Conservation (phyloP, 2,113 vertebrate genomes). For the Crocuta crocuta region DNA sequence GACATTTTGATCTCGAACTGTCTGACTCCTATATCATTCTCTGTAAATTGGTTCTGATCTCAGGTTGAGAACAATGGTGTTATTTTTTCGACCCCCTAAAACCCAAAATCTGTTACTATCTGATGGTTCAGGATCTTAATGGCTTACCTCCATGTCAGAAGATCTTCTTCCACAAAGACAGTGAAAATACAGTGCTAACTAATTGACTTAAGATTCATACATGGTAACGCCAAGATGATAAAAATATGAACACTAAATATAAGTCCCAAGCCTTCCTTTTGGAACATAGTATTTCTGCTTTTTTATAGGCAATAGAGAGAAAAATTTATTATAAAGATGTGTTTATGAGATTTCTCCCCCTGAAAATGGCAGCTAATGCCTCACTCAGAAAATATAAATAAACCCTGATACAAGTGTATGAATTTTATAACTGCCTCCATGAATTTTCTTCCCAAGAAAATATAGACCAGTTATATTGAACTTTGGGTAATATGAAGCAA, state of each 20-base stretch:
- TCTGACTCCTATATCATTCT: conserved; percentile 75
- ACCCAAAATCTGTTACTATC: conserved; percentile 73
- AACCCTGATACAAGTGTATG: not conserved
- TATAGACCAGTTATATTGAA: not conserved
- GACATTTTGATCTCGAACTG: conserved; percentile 83
- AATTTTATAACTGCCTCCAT: conserved; percentile 41
- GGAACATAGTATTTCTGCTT: not conserved
- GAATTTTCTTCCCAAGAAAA: conserved; percentile 13
- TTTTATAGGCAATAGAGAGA: conserved; percentile 30
- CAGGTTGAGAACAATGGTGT: conserved; percentile 70
- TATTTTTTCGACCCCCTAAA: conserved; percentile 79
- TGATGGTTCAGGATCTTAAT: conserved; percentile 76
- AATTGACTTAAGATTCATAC: conserved; percentile 53
- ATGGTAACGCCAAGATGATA: not conserved
- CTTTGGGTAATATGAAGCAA: not conserved
- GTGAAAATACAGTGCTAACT: conserved; percentile 38
- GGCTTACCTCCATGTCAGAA: conserved; percentile 70
- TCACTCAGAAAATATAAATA: conserved; percentile 48
- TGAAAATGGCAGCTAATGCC: conserved; percentile 45
- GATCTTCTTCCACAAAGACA: conserved; percentile 47
- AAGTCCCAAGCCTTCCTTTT: conserved; percentile 6
- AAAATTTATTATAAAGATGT: conserved; percentile 13
- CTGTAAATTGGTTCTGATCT: conserved; percentile 82
- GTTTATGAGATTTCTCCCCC: not conserved
- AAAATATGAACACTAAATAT: not conserved